Evolutionary conservation across 92 coral and sea anemone species (phyloP).

Genomic region (Bergia puertoricense): DNA sequence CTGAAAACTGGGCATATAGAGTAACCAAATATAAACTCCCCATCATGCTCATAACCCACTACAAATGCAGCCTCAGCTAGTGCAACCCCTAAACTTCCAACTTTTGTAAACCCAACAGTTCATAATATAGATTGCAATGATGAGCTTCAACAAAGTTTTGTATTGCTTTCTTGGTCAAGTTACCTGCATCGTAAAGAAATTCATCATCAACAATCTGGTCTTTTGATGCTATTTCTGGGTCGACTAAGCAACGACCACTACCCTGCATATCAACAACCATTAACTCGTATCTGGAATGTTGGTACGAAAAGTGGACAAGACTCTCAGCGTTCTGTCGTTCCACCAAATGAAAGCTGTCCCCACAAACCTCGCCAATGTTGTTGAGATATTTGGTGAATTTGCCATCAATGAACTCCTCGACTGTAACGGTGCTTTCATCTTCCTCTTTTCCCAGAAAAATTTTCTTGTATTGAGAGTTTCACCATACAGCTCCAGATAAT

Average conservation of each 20-base stretch:
- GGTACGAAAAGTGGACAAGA: conserved; percentile 47
- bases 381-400: conserved; percentile 41
- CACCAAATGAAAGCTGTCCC: not conserved
- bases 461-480: conserved; percentile 27
- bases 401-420: conserved; percentile 49
- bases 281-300: conserved; percentile 15
- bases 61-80: too few species aligned
- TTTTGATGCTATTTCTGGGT: conserved; percentile 46
- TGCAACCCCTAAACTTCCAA: not conserved
- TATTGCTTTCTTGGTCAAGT: conserved; percentile 25
- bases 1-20: too few species aligned
- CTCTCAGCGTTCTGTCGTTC: conserved; percentile 48
- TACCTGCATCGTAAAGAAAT: conserved; percentile 20
- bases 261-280: conserved; percentile 53
- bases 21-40: too few species aligned
- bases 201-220: conserved; percentile 14
- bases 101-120: conserved; percentile 22
- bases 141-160: conserved; percentile 41
- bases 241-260: conserved; percentile 43
- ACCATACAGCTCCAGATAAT: conserved; percentile 34
- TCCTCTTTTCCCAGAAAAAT: conserved; percentile 49
- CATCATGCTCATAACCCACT: too few species aligned
- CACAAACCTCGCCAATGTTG: conserved; percentile 48
- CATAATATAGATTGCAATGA: conserved; percentile 48
- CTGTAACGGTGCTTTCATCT: conserved; percentile 39